A percentile compares a stretch with the other conserved stretches of the same genome.
Evolutionary conservation across 2,113 vertebrate genomes (phyloP).

Genomic region (Gallinago media): DNA sequence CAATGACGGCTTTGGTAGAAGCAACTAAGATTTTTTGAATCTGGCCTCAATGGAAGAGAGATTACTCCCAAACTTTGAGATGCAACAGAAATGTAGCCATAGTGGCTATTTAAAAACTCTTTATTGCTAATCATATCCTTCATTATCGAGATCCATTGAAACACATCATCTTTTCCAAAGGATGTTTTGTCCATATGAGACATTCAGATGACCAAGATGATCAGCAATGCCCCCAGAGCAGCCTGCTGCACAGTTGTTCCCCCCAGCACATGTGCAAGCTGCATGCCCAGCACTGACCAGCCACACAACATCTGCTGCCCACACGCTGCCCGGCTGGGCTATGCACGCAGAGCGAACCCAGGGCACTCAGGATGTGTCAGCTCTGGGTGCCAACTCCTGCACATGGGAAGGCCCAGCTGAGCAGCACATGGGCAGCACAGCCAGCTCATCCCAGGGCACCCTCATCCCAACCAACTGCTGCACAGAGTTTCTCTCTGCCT

Average conservation of each 20-base stretch:
- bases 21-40: background rate
- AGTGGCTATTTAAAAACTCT: background rate
- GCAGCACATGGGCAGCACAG: background rate
- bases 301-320: background rate
- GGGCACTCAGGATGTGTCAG: background rate
- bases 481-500: background rate
- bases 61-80: background rate
- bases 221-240: no score
- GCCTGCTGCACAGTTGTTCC: background rate
- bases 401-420: background rate
- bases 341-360: background rate
- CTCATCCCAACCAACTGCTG: background rate
- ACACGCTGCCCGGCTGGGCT: no score
- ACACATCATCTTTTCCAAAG: background rate
- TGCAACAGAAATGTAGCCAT: background rate
- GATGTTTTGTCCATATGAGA: background rate
- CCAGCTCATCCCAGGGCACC: background rate
- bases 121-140: background rate
- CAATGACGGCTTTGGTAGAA: background rate
- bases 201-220: background rate
- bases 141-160: background rate
- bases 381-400: background rate
- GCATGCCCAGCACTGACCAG: background rate
- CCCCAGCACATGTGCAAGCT: accelerated
- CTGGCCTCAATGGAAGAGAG: background rate